Conservation (phyloP, 2,113 vertebrate species). For the Ceyx melanurus region DNA sequence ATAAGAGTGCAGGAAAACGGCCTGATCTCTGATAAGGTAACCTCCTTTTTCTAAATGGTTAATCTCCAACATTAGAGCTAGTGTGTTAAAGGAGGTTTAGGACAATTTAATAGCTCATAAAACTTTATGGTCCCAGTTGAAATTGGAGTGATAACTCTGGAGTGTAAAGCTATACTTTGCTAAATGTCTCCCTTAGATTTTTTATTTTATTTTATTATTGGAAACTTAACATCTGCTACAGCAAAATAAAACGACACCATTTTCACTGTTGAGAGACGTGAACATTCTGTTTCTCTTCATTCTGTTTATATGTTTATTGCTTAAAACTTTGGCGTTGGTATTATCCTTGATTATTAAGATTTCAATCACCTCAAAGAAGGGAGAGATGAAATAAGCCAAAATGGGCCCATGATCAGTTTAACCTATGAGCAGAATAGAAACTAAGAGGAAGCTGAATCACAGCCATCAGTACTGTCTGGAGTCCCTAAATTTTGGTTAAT, state of each 20-base stretch:
- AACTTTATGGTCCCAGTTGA: slow-evolving; percentile 77
- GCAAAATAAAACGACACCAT: slow-evolving; percentile 10
- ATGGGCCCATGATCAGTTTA: background rate
- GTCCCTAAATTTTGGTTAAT: background rate
- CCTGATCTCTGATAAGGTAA: slow-evolving; percentile 32
- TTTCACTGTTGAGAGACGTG: slow-evolving; percentile 49
- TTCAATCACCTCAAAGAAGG: background rate
- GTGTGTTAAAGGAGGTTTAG: slow-evolving; percentile 73
- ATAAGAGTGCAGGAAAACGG: background rate
- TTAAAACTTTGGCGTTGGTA: slow-evolving; percentile 48
- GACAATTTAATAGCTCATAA: slow-evolving; percentile 81
- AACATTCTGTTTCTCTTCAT: slow-evolving; percentile 4
- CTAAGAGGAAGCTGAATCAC: background rate
- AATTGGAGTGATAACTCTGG: slow-evolving; percentile 76
- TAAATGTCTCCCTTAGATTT: slow-evolving; percentile 66
- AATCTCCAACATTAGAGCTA: slow-evolving; percentile 62
- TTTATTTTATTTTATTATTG: slow-evolving; percentile 61
- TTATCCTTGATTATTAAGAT: slow-evolving; percentile 4
- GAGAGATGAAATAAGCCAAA: background rate
- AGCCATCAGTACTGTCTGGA: background rate
- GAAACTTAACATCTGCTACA: slow-evolving; percentile 73
- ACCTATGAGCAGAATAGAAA: slow-evolving; percentile 1
- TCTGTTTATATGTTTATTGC: slow-evolving; percentile 68
- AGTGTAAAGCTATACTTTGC: slow-evolving; percentile 53
- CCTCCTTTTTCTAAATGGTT: slow-evolving; percentile 67